These are phyloP conservation scores for Lacerta bilineata DNA, from an alignment of 2,797 vertebrate genomes.

Conservation along the genomic window DNA sequence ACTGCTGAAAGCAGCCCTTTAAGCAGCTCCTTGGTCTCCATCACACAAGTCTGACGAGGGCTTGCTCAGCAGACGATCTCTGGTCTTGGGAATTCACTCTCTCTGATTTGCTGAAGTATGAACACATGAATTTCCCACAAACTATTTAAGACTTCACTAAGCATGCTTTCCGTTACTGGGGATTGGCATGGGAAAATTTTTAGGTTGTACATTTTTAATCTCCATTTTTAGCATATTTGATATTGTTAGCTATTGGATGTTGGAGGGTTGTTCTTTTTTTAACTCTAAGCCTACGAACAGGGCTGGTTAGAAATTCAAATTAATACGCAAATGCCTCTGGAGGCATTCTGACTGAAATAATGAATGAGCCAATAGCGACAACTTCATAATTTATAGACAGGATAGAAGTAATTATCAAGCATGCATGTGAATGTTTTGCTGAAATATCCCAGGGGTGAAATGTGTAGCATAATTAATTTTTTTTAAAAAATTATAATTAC, in stretches of 20 bases:
- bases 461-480: constrained; percentile 15
- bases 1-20: background rate
- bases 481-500: background rate
- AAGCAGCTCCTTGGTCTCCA: background rate
- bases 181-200: constrained; percentile 2
- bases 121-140: constrained; percentile 5
- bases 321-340: background rate
- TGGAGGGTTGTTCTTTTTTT: background rate
- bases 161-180: background rate
- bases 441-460: constrained; percentile 29
- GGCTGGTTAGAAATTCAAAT: constrained; percentile 1
- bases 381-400: background rate
- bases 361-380: background rate
- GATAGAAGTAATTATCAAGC: background rate
- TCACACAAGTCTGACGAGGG: background rate
- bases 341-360: constrained; percentile 23
- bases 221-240: constrained; percentile 26
- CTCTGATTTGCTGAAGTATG: background rate
- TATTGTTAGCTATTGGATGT: background rate
- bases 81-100: background rate
- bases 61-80: background rate
- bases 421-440: background rate
- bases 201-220: constrained; percentile 26
- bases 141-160: constrained; percentile 12
- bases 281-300: background rate